phyloP scores from a whole-genome alignment of 2,888 invertebrate genomes.

The Latheticus oryzae region DNA sequence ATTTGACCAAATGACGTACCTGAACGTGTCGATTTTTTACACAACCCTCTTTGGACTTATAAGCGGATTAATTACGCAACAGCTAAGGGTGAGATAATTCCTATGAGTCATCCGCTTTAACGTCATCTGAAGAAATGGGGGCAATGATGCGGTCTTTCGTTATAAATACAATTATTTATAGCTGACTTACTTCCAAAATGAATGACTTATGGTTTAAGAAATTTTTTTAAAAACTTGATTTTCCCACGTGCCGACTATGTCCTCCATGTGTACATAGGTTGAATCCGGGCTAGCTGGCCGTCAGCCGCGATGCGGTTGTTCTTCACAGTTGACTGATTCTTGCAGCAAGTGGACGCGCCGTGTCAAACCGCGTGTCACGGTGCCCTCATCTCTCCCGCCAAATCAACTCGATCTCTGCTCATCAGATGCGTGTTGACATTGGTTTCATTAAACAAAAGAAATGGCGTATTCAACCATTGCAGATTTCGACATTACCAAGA shows the following conservation, averaged over 20 bases:
- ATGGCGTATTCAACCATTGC: no score
- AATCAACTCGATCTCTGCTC: slow-evolving; percentile 7
- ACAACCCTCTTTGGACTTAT: slow-evolving; percentile 10
- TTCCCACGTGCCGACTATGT: no score
- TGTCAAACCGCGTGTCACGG: slow-evolving; percentile 60
- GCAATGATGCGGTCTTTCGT: slow-evolving; percentile 58
- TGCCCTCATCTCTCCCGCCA: slow-evolving; percentile 49
- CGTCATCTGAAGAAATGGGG: slow-evolving; percentile 60
- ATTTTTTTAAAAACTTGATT: no score
- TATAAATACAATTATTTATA: slow-evolving; percentile 61
- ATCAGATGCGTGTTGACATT: slow-evolving; percentile 15
- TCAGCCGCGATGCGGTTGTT: slow-evolving; percentile 56
- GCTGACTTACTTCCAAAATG: slow-evolving; percentile 57
- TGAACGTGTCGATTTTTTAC: not conserved
- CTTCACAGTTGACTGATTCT: slow-evolving; percentile 54
- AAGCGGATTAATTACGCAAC: slow-evolving; percentile 60
- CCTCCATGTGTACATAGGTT: slow-evolving; percentile 4
- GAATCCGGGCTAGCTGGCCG: slow-evolving; percentile 49
- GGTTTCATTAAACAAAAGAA: slow-evolving; percentile 17
- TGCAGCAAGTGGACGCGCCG: slow-evolving; percentile 59
- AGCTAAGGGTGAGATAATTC: slow-evolving; percentile 60
- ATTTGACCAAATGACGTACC: slow-evolving; percentile 1
- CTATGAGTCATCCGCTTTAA: slow-evolving; percentile 57
- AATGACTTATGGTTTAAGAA: slow-evolving; percentile 37
- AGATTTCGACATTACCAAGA: no score